phyloP scores from a whole-genome alignment of 2,797 vertebrate species.

The Hapalemur alaotrensis region DNA sequence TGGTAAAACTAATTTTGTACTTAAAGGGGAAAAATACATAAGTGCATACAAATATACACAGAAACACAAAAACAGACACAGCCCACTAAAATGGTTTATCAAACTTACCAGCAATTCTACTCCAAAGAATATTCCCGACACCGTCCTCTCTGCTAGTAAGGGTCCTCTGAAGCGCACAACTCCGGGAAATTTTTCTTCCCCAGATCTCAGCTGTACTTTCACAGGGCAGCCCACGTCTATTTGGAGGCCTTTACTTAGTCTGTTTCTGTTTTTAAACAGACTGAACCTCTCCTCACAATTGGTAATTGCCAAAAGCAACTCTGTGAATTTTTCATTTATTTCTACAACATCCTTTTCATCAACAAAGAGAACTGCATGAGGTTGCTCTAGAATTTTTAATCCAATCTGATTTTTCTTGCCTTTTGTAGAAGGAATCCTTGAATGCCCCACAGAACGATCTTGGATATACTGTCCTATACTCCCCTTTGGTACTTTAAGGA shows the following conservation, averaged over 20 bases:
- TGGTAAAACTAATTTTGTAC: not conserved
- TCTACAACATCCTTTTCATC: constrained; percentile 95
- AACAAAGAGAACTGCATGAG: constrained; percentile 92
- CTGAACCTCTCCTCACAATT: constrained; percentile 96
- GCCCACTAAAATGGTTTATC: not conserved
- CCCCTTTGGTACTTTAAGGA: constrained; percentile 94
- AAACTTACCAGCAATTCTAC: constrained; percentile 97
- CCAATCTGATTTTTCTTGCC: constrained; percentile 93
- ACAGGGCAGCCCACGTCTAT: constrained; percentile 96
- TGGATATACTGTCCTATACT: constrained; percentile 96
- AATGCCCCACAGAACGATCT: constrained; percentile 94
- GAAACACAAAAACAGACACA: not conserved
- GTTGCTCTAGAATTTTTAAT: constrained; percentile 95
- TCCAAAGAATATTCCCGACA: constrained; percentile 97
- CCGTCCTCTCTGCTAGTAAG: constrained; percentile 92
- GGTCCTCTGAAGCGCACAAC: constrained; percentile 97
- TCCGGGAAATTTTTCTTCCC: constrained; percentile 94
- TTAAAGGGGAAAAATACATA: not conserved
- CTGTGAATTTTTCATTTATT: constrained; percentile 94
- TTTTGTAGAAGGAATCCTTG: constrained; percentile 91
- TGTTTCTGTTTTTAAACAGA: constrained; percentile 91
- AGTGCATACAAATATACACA: not conserved
- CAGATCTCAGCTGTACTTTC: constrained; percentile 94
- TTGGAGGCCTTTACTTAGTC: constrained; percentile 92
- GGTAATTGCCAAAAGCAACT: constrained; percentile 97